phyloP scores from a whole-genome alignment of 1,140 invertebrate genomes.

The Macrotrachela quadricornifera region DNA sequence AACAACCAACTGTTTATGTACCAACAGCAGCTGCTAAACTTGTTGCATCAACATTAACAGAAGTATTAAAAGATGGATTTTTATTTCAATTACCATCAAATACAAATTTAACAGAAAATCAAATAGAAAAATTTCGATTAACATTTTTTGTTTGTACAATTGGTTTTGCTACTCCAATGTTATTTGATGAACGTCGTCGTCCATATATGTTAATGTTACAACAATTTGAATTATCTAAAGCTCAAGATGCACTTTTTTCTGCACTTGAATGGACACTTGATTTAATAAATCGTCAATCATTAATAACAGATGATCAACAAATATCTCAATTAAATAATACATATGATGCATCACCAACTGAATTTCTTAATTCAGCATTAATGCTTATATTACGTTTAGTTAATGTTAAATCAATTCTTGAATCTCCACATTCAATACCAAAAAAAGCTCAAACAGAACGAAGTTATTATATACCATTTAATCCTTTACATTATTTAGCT shows the following conservation, averaged over 20 bases:
- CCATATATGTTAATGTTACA: constrained; percentile 71
- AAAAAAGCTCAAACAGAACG: constrained; percentile 33
- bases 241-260: constrained; percentile 54
- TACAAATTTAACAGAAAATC: background rate
- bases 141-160: constrained; percentile 69
- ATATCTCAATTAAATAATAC: too few relatives aligned
- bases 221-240: constrained; percentile 53
- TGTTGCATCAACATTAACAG: constrained; percentile 32
- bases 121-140: constrained; percentile 33
- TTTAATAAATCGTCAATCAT: background rate
- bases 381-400: constrained; percentile 65
- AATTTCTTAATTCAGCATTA: constrained; percentile 61
- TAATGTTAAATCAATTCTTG: constrained; percentile 54
- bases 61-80: background rate
- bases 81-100: too few relatives aligned
- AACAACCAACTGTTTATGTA: constrained; percentile 23
- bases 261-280: constrained; percentile 3
- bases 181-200: constrained; percentile 67
- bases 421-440: constrained; percentile 13
- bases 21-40: constrained; percentile 45
- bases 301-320: too few relatives aligned
- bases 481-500: constrained; percentile 52
- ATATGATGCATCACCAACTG: too few relatives aligned
- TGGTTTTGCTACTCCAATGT: constrained; percentile 62
- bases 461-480: constrained; percentile 36